These are phyloP conservation scores for Tringa solitaria DNA, from an alignment of 2,113 vertebrate genomes.

Conservation along the genomic window DNA sequence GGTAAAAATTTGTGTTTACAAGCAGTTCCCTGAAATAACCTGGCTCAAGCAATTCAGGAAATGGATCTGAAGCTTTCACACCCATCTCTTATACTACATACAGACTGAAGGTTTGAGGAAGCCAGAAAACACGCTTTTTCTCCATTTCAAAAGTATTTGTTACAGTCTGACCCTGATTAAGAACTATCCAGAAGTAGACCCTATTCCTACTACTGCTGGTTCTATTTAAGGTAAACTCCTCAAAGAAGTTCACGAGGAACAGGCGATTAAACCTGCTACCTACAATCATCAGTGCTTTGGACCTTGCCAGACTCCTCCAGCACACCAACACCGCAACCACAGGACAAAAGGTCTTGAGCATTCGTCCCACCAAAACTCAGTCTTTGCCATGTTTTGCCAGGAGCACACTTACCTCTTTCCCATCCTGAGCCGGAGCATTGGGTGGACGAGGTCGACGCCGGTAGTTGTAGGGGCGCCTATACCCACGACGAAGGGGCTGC, in stretches of 20 bases:
- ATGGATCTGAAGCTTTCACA: neutral
- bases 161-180: neutral
- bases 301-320: neutral
- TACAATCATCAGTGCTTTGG: neutral
- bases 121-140: neutral
- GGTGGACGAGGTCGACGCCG: slow-evolving; percentile 73
- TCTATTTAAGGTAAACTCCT: neutral
- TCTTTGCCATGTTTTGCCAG: neutral
- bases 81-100: neutral
- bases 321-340: neutral
- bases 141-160: neutral
- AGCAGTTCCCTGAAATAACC: neutral
- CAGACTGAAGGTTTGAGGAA: neutral
- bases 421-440: slow-evolving; percentile 70
- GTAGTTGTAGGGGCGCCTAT: slow-evolving; percentile 79
- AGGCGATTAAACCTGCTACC: neutral
- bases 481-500: slow-evolving; percentile 72
- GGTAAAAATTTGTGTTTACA: neutral
- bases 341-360: neutral
- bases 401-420: slow-evolving; percentile 61
- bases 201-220: neutral
- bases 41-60: neutral
- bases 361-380: neutral
- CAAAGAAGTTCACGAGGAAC: neutral
- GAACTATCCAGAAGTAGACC: neutral